phyloP scores from a whole-genome alignment of 2,888 invertebrate species.

The Notocelia uddmanniana region DNA sequence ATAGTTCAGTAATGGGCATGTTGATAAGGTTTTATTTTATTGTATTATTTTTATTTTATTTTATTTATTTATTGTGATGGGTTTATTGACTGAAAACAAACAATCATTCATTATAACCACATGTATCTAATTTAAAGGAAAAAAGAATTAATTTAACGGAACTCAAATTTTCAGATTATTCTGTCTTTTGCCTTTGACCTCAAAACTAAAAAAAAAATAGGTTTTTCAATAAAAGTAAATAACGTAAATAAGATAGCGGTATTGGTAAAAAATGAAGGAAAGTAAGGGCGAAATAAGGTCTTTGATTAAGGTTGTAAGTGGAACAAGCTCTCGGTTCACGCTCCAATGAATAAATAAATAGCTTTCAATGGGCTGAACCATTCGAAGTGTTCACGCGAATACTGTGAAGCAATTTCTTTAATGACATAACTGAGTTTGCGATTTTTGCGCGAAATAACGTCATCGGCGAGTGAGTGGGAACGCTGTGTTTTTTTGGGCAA shows the following conservation, averaged over 20 bases:
- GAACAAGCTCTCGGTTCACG: slow-evolving; percentile 58
- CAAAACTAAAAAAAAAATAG: too few species aligned
- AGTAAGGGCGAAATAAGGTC: slow-evolving; percentile 3
- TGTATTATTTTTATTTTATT: too few species aligned
- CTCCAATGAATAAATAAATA: slow-evolving; percentile 79
- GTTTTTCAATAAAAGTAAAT: background rate
- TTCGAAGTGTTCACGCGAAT: slow-evolving; percentile 48
- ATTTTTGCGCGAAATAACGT: slow-evolving; percentile 21
- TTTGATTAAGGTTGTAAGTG: slow-evolving; percentile 23
- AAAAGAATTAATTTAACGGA: too few species aligned
- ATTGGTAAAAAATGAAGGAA: background rate
- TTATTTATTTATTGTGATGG: too few species aligned
- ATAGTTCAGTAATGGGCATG: too few species aligned
- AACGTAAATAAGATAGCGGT: background rate
- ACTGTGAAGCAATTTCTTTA: slow-evolving; percentile 49
- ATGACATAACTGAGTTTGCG: slow-evolving; percentile 47
- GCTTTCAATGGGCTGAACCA: slow-evolving; percentile 60
- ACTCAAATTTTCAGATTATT: too few species aligned
- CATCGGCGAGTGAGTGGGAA: background rate
- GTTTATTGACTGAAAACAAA: too few species aligned
- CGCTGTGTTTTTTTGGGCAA: too few species aligned
- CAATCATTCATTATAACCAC: too few species aligned
- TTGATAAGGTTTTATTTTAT: too few species aligned
- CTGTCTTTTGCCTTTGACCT: too few species aligned
- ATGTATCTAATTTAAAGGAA: too few species aligned